Base-by-base conservation (phyloP, 2,797 vertebrate species). In the Coendou prehensilis region DNA sequence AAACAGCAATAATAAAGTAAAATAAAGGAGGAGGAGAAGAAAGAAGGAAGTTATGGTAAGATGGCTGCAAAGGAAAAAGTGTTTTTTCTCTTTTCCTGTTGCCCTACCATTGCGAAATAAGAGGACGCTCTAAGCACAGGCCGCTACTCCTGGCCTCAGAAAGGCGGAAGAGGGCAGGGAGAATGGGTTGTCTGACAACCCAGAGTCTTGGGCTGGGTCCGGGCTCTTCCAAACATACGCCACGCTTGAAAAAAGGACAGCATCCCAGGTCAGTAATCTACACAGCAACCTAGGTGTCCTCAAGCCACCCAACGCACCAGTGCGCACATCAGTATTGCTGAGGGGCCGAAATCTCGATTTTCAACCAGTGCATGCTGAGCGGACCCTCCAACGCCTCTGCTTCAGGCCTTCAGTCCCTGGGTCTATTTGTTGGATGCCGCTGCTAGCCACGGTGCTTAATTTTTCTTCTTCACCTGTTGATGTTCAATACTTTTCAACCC, bases 21-120 rank as follows among this genome's bases (percentile, higher is more conserved):
- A 9, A 79, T 75, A 45, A 50, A 76, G 11, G 10, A 76, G 4
- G 26, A 54, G 1, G 2, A 50, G 2, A 56, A 56, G 41, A 18
- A 85, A 52, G 26, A 57, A 75, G 57, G 84, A 95, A 94, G 80
- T 96, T 73, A 96, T 6, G 28, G 37, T 47, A 87, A 94, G 56
- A 61, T 56, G 22, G 30, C 63, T 52, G 89, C n/a, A 79, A 86
- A 91, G 54, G 20, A 87, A 61, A 45, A 75, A 37, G 6, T 69
- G 37, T 28, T 75, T 59, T 94, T 63, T 91, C 56, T 75, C 64
- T 63, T 45, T 87, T 81, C 87, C n/a, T 9, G 13, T 13, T 54
- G 47, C 45, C 37, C 33, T 64, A 73, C 18, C 57, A 47, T 28
- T 71, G 22, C 0, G 9, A 82, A 91, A 85, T 20, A 20, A 89